Evolutionary conservation across 2,888 invertebrate genomes (phyloP).

Genomic region (Callimorpha dominula): DNA sequence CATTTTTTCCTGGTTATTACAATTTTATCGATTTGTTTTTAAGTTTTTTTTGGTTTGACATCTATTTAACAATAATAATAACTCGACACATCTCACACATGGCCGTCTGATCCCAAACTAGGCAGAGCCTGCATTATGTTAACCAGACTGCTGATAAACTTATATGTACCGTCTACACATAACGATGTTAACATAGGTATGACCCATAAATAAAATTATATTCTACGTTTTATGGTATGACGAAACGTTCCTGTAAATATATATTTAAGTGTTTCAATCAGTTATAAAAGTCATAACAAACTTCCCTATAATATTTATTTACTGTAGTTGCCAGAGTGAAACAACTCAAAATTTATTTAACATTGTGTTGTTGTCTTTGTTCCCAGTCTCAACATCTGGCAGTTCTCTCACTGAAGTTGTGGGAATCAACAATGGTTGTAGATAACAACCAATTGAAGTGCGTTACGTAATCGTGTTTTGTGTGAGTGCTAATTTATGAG

Average conservation of each 20-base stretch:
- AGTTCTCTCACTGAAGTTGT: not conserved
- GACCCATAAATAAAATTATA: not conserved
- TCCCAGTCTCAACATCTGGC: not conserved
- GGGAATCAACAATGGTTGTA: not conserved
- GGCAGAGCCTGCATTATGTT: too few relatives aligned
- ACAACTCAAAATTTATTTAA: not conserved
- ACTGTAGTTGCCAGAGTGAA: not conserved
- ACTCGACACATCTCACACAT: too few relatives aligned
- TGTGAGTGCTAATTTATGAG: not conserved
- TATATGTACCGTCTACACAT: too few relatives aligned
- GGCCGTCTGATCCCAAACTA: too few relatives aligned
- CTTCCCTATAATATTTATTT: not conserved
- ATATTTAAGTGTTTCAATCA: not conserved
- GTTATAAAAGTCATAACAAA: too few relatives aligned
- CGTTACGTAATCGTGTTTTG: conserved; percentile 1
- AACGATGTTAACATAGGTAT: not conserved
- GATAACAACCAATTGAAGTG: not conserved
- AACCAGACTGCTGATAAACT: too few relatives aligned
- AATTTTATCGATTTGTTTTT: too few relatives aligned
- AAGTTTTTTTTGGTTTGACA: too few relatives aligned
- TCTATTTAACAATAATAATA: too few relatives aligned
- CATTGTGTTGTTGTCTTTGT: conserved; percentile 2
- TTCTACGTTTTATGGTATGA: not conserved
- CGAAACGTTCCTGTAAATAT: not conserved
- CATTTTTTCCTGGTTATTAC: too few relatives aligned